Percentiles rank a stretch among this genome's conserved stretches.
Conservation (phyloP, 2,888 invertebrate genomes). For the Physocephala rufipes region DNA sequence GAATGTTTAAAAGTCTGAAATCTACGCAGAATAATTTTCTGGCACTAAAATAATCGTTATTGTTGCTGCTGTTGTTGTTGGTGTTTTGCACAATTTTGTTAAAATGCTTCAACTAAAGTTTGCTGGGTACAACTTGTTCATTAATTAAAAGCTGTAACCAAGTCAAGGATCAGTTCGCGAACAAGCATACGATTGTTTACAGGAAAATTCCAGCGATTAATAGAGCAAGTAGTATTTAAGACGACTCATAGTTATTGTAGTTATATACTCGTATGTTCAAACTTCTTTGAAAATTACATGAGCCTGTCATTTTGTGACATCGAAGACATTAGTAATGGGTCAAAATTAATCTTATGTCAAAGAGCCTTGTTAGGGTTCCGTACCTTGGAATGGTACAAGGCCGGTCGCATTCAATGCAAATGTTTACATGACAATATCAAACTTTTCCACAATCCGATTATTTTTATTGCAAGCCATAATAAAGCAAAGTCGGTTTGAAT, state of each 20-base stretch:
- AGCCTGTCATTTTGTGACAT: neutral
- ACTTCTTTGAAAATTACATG: too few species aligned
- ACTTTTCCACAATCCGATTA: constrained; percentile 3
- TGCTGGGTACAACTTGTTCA: constrained; percentile 17
- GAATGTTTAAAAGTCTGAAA: neutral
- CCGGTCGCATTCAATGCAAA: neutral
- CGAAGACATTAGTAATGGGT: neutral
- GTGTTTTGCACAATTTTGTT: neutral
- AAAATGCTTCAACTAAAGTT: neutral
- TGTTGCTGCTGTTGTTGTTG: neutral
- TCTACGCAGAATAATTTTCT: neutral
- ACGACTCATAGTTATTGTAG: neutral
- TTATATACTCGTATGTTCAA: too few species aligned
- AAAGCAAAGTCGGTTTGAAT: too few species aligned
- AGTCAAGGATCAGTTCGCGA: constrained; percentile 21
- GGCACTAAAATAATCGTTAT: too few species aligned
- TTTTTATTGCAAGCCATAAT: too few species aligned
- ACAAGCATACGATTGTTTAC: constrained; percentile 10
- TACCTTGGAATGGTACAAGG: neutral
- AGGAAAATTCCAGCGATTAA: constrained; percentile 24
- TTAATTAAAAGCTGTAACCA: constrained; percentile 11
- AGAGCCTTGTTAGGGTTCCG: neutral
- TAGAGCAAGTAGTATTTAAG: constrained; percentile 16
- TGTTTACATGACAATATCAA: neutral
- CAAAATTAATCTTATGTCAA: neutral